Base-by-base conservation (phyloP, 2,888 invertebrate species). In the Melinopterus prodromus region DNA sequence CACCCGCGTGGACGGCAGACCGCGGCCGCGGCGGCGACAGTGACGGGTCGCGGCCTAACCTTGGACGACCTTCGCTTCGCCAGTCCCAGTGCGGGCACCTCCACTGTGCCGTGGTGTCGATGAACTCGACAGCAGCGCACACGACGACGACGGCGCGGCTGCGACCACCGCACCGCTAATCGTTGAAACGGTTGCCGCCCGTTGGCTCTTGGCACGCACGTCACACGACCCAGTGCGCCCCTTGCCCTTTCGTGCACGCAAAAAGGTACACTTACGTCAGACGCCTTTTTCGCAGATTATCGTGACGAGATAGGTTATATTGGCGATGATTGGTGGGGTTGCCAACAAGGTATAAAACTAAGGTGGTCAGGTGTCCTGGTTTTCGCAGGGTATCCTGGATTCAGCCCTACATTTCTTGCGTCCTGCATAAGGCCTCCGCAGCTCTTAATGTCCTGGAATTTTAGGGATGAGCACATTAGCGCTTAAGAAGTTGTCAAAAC, bases 1-100 rank as follows among this genome's bases (percentile, higher is more conserved):
- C 53, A 53, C 53, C 12, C 53, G 53, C 53, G 53, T 53, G 53
- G 53, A 53, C 53, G 53, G 12, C 53, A 53, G 53, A 53, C 53
- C 53, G 53, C 53, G 53, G 53, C 12, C 12, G 7, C 53, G 12
- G 53, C 53, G 53, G 53, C 53, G 53, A 53, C 53, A 7, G 53
- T 12, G 53, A 53, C 53, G 53, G 53, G 77, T 72, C 74, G 72
- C 77, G 38, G 70, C 72, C 77, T 80, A 79, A 80, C 80, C 80
- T 80, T 80, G 80, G 37, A n/a, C 79, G 80, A 80, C 80, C 80
- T 80, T 80, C 80, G 72, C 74, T 78, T 77, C 69, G 75, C 74
- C 74, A n/a, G 36, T 26, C 35, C 36, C 35, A 74, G 74, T 12
- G 35, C 74, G 74, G 74, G 36, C 35, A 37, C 37, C 36, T 35